Evolutionary conservation across 2,797 vertebrate genomes (phyloP).

Genomic region (Sebastes nivosus): DNA sequence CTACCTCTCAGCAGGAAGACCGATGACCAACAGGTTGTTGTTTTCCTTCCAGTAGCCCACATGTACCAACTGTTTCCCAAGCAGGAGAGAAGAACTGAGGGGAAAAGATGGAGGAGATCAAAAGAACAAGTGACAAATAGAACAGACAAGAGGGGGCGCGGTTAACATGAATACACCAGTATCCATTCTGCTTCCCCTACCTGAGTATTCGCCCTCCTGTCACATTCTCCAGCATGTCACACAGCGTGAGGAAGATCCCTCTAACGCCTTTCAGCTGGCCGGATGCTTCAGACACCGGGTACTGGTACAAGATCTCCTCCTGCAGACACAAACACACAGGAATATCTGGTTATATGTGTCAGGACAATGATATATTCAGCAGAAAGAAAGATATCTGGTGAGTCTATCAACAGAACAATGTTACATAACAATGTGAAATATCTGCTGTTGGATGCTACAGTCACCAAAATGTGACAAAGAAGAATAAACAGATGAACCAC

Average conservation of each 20-base stretch:
- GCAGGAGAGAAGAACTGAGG: conserved; percentile 90
- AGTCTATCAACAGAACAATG: conserved; percentile 6
- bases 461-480: conserved; percentile 8
- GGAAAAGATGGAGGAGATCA: neutral
- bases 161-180: neutral
- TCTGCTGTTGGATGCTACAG: conserved; percentile 13
- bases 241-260: conserved; percentile 95
- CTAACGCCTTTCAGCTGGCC: conserved; percentile 91
- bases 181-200: conserved; percentile 59
- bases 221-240: conserved; percentile 95
- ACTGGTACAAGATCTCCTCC: conserved; percentile 97
- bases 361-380: neutral
- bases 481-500: neutral
- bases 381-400: conserved; percentile 13
- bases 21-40: conserved; percentile 90
- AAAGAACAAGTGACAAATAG: neutral
- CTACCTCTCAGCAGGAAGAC: conserved; percentile 94
- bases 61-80: conserved; percentile 90
- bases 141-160: neutral
- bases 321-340: conserved; percentile 40
- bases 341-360: neutral
- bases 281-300: conserved; percentile 90
- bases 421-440: conserved; percentile 29
- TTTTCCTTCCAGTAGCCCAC: conserved; percentile 96
- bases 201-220: conserved; percentile 92